Percentiles rank a stretch among this genome's conserved stretches.
These are phyloP conservation scores for Deilephila porcellus DNA, from an alignment of 2,888 invertebrate genomes.

Conservation along the genomic window DNA sequence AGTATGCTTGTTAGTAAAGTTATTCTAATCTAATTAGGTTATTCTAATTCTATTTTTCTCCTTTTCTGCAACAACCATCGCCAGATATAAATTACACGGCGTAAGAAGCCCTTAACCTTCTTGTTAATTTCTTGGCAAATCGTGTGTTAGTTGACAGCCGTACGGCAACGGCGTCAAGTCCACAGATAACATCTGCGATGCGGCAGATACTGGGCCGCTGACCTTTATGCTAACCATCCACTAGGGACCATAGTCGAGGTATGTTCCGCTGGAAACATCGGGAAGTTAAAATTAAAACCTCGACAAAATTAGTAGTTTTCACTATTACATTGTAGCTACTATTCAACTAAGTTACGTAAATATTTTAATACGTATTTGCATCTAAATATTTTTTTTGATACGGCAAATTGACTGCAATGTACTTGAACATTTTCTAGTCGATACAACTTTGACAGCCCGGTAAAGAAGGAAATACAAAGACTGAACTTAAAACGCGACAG, in stretches of 20 bases:
- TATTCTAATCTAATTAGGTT: too few species aligned
- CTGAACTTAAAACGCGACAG: too few species aligned
- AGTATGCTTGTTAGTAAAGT: too few species aligned
- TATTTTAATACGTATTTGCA: too few species aligned
- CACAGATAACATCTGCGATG: neutral
- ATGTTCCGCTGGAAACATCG: neutral
- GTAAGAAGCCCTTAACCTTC: neutral
- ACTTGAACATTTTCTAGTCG: neutral
- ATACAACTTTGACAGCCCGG: neutral
- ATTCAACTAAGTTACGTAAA: too few species aligned
- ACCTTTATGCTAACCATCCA: neutral
- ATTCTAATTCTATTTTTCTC: too few species aligned
- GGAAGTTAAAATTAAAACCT: too few species aligned
- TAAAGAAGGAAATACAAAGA: too few species aligned
- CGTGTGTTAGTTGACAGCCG: neutral
- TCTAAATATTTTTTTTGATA: too few species aligned
- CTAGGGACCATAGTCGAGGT: neutral
- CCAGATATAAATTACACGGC: neutral
- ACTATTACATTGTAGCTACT: too few species aligned
- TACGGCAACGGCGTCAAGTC: neutral
- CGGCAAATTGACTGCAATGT: neutral
- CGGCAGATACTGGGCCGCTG: neutral
- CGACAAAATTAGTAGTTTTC: too few species aligned
- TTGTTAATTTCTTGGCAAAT: slow-evolving; percentile 1
- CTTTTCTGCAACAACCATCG: neutral